Base-by-base conservation (phyloP, 2,888 invertebrate species). In the Lissocephala sabroskyi region DNA sequence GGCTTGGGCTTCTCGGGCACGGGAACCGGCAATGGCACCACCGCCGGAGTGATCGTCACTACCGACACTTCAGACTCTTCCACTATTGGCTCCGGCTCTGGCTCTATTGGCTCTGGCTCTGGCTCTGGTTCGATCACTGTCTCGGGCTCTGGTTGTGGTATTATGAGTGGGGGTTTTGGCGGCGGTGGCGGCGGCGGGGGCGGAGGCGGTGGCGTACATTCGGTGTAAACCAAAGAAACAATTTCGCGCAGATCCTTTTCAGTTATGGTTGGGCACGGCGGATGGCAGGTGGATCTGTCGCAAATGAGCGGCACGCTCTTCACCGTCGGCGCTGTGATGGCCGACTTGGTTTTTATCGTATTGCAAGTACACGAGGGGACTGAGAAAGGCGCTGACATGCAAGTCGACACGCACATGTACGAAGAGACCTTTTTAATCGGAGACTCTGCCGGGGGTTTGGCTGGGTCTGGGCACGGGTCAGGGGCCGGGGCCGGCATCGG, bases 181-280 rank as follows among this genome's bases (percentile, higher is more conserved):
- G 10, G 3, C 10, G 19, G 19, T 17, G 7, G 35, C 0, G 26
- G 11, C 28, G 30, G 11, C 35, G 36, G 44, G 1, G 35, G 11
- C 3, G 18, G 10, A 1, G 41, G 16, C 2, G 47, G 35, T 6
- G 16, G 5, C 9, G 45, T n/a, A n/a, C n/a, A n/a, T n/a, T n/a
- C n/a, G n/a, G n/a, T n/a, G n/a, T n/a, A n/a, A n/a, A n/a, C n/a
- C 1, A 57, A 45, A 2, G 52, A 48, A 14, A 57, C 43, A 3
- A 57, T 42, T 42, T 57, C 56, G 10, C 56, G 58, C 2, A 36
- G 16, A 0, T 35, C 35, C 2, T 18, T 37, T 13, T 57, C 45
- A 30, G 13, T 41, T 17, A 14, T 33, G 6, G 30, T 44, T 18
- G 29, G 43, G 7, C 30, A 45, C 3, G 26, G 26, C 26, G 35